Evolutionary conservation across 2,888 invertebrate species (phyloP).

Genomic region (Himalopsyche japonica): DNA sequence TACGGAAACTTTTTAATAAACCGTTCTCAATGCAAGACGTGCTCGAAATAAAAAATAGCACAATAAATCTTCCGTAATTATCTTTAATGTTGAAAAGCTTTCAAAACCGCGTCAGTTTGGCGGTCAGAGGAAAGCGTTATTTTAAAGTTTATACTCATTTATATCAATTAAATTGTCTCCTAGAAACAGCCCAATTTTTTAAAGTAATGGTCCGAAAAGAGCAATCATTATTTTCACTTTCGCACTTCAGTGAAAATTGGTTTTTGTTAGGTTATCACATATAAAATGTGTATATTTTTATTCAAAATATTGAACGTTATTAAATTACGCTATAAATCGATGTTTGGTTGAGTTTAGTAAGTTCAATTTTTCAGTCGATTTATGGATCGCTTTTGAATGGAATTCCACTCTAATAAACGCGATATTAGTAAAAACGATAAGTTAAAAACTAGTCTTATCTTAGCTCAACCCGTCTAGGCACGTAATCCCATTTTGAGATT

Average conservation of each 20-base stretch:
- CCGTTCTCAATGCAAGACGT: not conserved
- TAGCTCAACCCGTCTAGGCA: no score
- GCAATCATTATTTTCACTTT: not conserved
- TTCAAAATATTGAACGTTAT: no score
- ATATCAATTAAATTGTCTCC: not conserved
- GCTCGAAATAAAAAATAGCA: not conserved
- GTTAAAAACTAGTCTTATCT: no score
- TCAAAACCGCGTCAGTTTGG: not conserved
- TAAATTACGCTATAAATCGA: no score
- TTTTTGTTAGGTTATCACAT: no score
- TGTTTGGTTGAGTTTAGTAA: no score
- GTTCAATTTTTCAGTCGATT: no score
- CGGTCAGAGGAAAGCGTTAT: not conserved
- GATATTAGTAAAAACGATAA: no score
- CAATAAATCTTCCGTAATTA: not conserved
- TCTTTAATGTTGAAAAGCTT: not conserved
- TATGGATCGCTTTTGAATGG: no score
- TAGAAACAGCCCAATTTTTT: not conserved
- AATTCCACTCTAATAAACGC: no score
- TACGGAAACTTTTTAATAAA: not conserved
- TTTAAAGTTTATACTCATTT: not conserved
- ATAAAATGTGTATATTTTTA: no score
- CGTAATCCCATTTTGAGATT: no score
- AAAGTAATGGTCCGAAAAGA: not conserved
- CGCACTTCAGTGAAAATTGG: not conserved